Base-by-base conservation (phyloP, 2,888 invertebrate species). In the Deilephila porcellus region DNA sequence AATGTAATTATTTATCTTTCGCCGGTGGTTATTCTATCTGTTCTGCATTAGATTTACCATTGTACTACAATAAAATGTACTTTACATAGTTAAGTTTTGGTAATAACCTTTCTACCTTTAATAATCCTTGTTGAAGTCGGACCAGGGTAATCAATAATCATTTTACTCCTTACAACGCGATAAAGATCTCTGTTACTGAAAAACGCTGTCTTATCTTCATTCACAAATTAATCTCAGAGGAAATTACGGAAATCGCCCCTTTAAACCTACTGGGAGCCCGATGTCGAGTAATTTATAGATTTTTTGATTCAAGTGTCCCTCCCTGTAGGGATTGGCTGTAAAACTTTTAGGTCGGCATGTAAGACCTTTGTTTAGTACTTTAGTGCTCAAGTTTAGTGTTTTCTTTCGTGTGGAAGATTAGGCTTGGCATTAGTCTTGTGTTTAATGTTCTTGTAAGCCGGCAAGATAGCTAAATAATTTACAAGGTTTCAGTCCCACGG, bases 221-320 rank as follows among this genome's bases (percentile, higher is more conserved):
- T 56, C 20, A 20, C 63, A 63, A 64, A 72, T 72, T 56, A 72
- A 64, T 64, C 72, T 56, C 59, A 34, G 34, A 74, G 79, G 77
- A 79, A 79, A 79, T 80, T 77, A 80, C 76, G 72, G 63, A 74
- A 73, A 71, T 37, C 64, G 60, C 71, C 74, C 75, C 70, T 74
- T 34, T 74, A 62, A 76, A 74, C 76, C 77, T 78, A 76, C 76
- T 70, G 77, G 76, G 79, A 77, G 20, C 20, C 29, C 32, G 53
- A 17, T 34, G 52, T 7, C 32, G 72, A 76, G 71, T 45, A 74
- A 60, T 32, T 73, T 71, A 63, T 56, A 71, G 45, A 64, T 64
- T 64, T 64, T 32, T 19, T 56, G 4, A n/a, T 19, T n/a, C n/a
- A n/a, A 56, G n/a, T 56, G 56, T 56, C 17, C n/a, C 5, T 3